These are phyloP conservation scores for Ibidorhyncha struthersii DNA, from an alignment of 2,113 vertebrate species.

Conservation along the genomic window DNA sequence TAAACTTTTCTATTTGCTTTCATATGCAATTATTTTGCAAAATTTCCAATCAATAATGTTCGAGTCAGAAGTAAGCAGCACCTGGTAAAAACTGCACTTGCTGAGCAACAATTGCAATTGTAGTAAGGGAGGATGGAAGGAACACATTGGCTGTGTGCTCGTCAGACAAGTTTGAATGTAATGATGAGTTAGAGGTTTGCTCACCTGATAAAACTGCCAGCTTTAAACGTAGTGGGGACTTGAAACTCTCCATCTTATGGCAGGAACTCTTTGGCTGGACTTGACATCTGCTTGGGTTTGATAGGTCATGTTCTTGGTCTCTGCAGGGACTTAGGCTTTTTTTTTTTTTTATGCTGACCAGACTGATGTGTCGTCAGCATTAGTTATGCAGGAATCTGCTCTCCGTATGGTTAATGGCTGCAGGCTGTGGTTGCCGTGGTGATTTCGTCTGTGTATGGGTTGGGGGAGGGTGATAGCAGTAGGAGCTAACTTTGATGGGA, in stretches of 20 bases:
- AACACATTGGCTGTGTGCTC: neutral
- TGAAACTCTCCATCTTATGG: neutral
- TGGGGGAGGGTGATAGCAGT: neutral
- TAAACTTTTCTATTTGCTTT: neutral
- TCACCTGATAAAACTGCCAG: neutral
- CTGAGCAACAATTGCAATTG: neutral
- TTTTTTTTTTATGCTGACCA: fast-evolving
- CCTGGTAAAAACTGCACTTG: neutral
- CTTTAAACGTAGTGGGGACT: neutral
- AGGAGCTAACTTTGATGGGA: neutral
- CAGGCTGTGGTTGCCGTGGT: neutral
- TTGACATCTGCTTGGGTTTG: neutral
- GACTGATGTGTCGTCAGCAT: neutral
- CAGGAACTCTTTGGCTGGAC: neutral
- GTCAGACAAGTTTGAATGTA: neutral
- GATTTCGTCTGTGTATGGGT: neutral
- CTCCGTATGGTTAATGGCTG: neutral
- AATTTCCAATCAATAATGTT: neutral
- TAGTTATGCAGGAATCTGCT: neutral
- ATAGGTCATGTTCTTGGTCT: neutral
- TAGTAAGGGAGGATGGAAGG: neutral
- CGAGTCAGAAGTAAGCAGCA: neutral
- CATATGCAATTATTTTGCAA: neutral
- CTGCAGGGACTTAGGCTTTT: neutral
- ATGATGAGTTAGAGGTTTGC: neutral